Percentiles rank a stretch among this genome's conserved stretches.
phyloP scores from a whole-genome alignment of 2,113 vertebrate genomes.

The Malurus melanocephalus region DNA sequence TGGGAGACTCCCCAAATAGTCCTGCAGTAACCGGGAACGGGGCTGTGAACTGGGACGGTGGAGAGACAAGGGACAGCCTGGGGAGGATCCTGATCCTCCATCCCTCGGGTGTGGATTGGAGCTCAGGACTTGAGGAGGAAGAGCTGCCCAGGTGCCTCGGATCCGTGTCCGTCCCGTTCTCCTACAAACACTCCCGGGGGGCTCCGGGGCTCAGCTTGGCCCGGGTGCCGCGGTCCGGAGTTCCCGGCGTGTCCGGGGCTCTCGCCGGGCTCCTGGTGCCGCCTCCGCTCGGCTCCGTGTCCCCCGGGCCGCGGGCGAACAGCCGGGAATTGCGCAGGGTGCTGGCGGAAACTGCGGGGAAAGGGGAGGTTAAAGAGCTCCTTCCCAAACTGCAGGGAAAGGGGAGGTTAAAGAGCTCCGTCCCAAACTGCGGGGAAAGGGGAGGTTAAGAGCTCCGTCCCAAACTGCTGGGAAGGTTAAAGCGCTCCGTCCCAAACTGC shows the following conservation, averaged over 20 bases:
- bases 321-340: background rate
- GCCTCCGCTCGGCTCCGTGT: fast-evolving
- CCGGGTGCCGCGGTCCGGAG: background rate
- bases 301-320: background rate
- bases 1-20: background rate
- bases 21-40: background rate
- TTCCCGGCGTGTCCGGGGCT: fast-evolving
- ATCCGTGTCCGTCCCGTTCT: fast-evolving
- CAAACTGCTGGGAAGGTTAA: too few relatives aligned
- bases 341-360: background rate
- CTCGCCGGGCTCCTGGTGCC: background rate
- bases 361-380: too few relatives aligned
- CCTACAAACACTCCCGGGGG: fast-evolving
- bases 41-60: background rate
- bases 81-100: background rate
- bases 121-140: background rate
- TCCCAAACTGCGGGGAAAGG: too few relatives aligned
- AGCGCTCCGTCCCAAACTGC: too few relatives aligned
- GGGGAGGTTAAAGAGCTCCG: too few relatives aligned
- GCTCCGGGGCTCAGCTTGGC: background rate
- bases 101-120: background rate
- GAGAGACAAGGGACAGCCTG: background rate
- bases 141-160: background rate
- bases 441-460: too few relatives aligned
- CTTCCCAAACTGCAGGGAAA: too few relatives aligned